Evolutionary conservation across 2,888 invertebrate species (phyloP), one percentile per base, ranked within the genome.

Genomic region (Leucophora obtusa): DNA sequence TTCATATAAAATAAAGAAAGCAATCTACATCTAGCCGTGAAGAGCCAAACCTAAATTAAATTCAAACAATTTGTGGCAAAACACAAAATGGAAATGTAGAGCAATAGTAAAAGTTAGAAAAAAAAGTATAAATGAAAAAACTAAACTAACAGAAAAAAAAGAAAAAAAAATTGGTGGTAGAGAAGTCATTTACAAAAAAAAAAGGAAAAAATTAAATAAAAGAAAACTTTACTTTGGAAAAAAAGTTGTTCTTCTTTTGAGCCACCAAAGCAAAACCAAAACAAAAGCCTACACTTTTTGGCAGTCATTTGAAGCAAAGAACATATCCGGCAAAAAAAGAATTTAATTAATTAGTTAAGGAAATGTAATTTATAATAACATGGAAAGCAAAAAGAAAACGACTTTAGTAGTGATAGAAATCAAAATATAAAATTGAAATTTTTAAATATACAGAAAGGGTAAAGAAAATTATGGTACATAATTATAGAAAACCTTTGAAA

Each of bases 271-370:
- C 71, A 71, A 47, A 60, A 77, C 77, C 60, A 66, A 72, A 71
- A 72, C 77, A 77, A 74, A 72, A 68, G 82, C 68, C 74, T 79
- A 65, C 35, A 68, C 63, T 71, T 73, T 76, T 79, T 75, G 75
- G 82, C 79, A 82, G 59, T 51, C 82, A 79, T 79, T 75, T 77
- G 33, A 33, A 54, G 78, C 71, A 68, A 73, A 71, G 68, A 82
- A 79, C 74, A 82, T 78, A 79, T 76, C 75, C 79, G 73, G 35
- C 50, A 35, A 50, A 33, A 68, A 77, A 60, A 73, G 80, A 82
- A 83, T 83, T 83, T 83, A 84, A 84, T 84, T 84, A 84, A 84
- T 83, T 83, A 83, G 79, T 76, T 65, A 65, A 73, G 82, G 82
- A 83, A 83, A 82, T 83, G 73, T 76, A 78, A 80, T 83, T 82